phyloP scores from a whole-genome alignment of 2,113 vertebrate species.

The Vireo altiloquus region DNA sequence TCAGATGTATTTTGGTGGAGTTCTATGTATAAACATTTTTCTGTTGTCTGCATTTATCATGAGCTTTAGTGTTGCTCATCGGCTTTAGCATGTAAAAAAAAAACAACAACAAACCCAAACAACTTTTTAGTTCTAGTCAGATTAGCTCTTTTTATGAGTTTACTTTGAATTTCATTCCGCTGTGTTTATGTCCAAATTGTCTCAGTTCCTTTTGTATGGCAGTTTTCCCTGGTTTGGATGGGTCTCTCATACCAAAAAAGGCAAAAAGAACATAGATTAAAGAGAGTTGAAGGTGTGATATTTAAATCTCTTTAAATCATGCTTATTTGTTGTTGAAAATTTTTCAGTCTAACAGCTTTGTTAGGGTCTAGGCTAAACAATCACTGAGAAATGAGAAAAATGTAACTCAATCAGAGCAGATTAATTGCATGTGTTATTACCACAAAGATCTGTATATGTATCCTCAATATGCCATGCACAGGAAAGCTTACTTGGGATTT shows the following conservation, averaged over 20 bases:
- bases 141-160: background rate
- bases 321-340: background rate
- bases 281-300: background rate
- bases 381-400: background rate
- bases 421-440: background rate
- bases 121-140: background rate
- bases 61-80: background rate
- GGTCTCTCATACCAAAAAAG: background rate
- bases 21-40: background rate
- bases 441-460: background rate
- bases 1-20: background rate
- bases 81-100: background rate
- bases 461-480: background rate
- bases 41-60: background rate
- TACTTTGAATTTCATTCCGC: background rate
- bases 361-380: background rate
- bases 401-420: background rate
- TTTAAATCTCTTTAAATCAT: constrained; percentile 1
- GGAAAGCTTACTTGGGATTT: background rate
- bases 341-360: background rate
- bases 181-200: background rate
- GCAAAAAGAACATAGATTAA: background rate
- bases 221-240: background rate
- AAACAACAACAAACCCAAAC: background rate
- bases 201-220: background rate